These are phyloP conservation scores for Epinotia demarniana DNA, from an alignment of 2,888 invertebrate genomes.

Conservation along the genomic window DNA sequence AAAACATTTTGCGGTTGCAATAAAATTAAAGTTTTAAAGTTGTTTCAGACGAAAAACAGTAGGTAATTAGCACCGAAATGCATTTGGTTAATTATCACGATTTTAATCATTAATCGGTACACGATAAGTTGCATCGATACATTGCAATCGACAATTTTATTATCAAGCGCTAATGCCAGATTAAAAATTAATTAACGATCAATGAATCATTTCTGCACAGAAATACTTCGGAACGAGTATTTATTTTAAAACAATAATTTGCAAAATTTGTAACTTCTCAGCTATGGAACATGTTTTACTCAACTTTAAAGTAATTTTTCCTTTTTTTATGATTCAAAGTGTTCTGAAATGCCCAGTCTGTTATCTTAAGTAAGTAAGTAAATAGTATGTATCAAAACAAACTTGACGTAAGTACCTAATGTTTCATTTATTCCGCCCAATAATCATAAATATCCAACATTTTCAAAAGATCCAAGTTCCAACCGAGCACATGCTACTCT, in stretches of 20 bases:
- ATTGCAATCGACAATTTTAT: constrained; percentile 8
- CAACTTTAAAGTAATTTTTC: too few relatives aligned
- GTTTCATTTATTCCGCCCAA: not conserved
- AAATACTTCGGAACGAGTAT: not conserved
- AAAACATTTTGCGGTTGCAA: not conserved
- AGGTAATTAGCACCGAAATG: constrained; percentile 21
- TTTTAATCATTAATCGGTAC: constrained; percentile 22
- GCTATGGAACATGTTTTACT: not conserved
- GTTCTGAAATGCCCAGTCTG: too few relatives aligned
- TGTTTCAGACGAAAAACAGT: not conserved
- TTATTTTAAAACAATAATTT: not conserved
- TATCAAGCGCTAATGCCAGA: constrained; percentile 1
- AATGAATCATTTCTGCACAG: not conserved
- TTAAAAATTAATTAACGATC: constrained; percentile 17
- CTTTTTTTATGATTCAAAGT: too few relatives aligned
- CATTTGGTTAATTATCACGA: constrained; percentile 17
- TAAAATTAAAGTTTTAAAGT: not conserved
- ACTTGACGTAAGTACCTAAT: not conserved
- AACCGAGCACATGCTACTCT: not conserved
- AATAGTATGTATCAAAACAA: not conserved
- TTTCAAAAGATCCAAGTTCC: not conserved
- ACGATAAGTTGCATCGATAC: constrained; percentile 23
- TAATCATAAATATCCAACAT: not conserved
- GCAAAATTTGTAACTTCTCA: not conserved
- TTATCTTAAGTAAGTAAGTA: not conserved